These are phyloP conservation scores for Drosophila pectinifera DNA, from an alignment of 1,140 invertebrate genomes.

Conservation along the genomic window DNA sequence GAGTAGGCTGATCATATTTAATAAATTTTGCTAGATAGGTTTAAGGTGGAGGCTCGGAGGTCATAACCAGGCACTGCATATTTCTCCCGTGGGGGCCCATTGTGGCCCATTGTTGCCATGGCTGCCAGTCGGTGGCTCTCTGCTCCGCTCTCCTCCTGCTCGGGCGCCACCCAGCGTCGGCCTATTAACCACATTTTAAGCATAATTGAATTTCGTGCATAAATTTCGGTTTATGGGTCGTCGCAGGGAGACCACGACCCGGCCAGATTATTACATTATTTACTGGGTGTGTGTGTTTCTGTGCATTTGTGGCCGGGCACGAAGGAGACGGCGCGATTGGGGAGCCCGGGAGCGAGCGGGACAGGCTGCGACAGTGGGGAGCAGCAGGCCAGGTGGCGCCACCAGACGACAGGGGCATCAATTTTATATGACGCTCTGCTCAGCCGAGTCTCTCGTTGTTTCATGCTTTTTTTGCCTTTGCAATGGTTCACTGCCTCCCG, in stretches of 20 bases:
- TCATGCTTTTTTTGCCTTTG: conserved; percentile 23
- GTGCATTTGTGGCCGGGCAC: conserved; percentile 9
- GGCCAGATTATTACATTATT: conserved; percentile 81
- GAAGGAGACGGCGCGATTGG: conserved; percentile 7
- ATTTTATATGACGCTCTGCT: conserved; percentile 71
- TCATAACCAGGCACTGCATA: conserved; percentile 51
- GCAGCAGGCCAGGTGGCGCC: conserved; percentile 47
- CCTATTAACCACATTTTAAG: conserved; percentile 83
- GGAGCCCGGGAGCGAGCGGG: conserved; percentile 11
- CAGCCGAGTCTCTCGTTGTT: conserved; percentile 20
- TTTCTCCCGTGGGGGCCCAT: conserved; percentile 57
- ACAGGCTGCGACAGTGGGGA: conserved; percentile 20
- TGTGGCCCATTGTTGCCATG: conserved; percentile 61
- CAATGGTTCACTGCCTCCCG: conserved; percentile 34
- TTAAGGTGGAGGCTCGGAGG: conserved; percentile 17
- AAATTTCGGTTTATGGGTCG: conserved; percentile 80
- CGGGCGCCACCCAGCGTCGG: conserved; percentile 41
- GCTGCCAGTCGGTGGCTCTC: conserved; percentile 43
- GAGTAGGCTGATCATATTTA: conserved; percentile 59
- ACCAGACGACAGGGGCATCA: conserved; percentile 70
- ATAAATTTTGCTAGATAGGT: conserved; percentile 44
- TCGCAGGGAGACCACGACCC: conserved; percentile 71
- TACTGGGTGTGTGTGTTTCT: conserved; percentile 56
- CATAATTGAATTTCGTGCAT: conserved; percentile 83
- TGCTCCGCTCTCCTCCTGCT: background rate